Evolutionary conservation across 2,888 invertebrate genomes (phyloP).

Genomic region (Idaea biselata): DNA sequence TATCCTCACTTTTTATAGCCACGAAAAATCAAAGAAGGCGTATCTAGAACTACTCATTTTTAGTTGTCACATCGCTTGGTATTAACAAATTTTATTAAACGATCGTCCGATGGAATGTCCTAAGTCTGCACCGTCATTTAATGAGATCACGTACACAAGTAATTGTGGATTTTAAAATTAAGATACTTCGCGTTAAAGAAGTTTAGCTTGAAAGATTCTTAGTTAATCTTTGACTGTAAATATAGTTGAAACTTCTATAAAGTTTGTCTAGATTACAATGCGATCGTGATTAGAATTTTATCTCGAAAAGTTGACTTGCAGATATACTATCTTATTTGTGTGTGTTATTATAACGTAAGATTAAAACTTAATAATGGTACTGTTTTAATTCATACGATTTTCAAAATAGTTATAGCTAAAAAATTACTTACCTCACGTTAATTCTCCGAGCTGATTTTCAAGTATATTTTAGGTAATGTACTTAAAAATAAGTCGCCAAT

Average conservation of each 20-base stretch:
- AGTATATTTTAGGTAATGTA: too few relatives aligned
- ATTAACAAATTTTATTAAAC: neutral
- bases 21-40: too few relatives aligned
- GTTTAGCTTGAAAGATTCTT: neutral
- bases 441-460: too few relatives aligned
- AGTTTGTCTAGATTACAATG: neutral
- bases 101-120: neutral
- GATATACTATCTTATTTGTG: neutral
- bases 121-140: constrained; percentile 9
- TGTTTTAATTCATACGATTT: too few relatives aligned
- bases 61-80: neutral
- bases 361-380: too few relatives aligned
- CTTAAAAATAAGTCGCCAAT: too few relatives aligned
- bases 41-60: too few relatives aligned
- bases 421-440: too few relatives aligned
- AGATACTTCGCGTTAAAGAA: neutral
- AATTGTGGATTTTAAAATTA: constrained; percentile 16
- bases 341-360: neutral
- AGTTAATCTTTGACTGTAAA: neutral
- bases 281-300: neutral
- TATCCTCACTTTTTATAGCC: too few relatives aligned
- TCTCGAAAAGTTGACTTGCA: neutral
- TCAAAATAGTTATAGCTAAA: too few relatives aligned
- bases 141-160: constrained; percentile 34
- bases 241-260: neutral